A percentile compares a stretch with the other conserved stretches of the same genome.
Conservation (phyloP, 2,113 vertebrate genomes). For the Varanus salvator region DNA sequence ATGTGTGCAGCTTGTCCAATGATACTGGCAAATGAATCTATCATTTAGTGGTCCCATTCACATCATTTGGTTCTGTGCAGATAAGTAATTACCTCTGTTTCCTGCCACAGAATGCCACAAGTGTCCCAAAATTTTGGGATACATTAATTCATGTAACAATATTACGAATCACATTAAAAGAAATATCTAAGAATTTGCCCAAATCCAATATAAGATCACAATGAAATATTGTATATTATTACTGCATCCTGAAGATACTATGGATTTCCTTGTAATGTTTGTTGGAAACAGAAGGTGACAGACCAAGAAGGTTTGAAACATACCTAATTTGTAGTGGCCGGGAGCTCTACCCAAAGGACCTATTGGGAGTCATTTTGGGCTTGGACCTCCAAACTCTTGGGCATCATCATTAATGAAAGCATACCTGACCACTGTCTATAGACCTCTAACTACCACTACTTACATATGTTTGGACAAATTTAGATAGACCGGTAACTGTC, state of each 20-base stretch:
- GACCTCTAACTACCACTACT: neutral
- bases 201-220: too few species aligned
- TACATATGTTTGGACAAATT: neutral
- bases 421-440: neutral
- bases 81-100: neutral
- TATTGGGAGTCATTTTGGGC: too few species aligned
- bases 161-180: too few species aligned
- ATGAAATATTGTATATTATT: too few species aligned
- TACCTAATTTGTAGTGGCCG: too few species aligned
- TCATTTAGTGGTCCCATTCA: neutral
- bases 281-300: too few species aligned
- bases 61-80: neutral
- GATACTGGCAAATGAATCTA: neutral
- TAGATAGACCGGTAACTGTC: neutral
- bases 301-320: too few species aligned
- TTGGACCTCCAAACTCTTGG: neutral
- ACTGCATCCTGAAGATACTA: too few species aligned
- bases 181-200: too few species aligned
- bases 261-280: too few species aligned
- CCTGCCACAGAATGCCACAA: neutral
- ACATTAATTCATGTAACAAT: too few species aligned
- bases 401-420: neutral
- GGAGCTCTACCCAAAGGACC: too few species aligned
- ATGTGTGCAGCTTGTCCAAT: neutral
- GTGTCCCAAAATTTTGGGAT: neutral